These are phyloP conservation scores for Lethrus apterus DNA, from an alignment of 1,140 invertebrate genomes.

Conservation along the genomic window DNA sequence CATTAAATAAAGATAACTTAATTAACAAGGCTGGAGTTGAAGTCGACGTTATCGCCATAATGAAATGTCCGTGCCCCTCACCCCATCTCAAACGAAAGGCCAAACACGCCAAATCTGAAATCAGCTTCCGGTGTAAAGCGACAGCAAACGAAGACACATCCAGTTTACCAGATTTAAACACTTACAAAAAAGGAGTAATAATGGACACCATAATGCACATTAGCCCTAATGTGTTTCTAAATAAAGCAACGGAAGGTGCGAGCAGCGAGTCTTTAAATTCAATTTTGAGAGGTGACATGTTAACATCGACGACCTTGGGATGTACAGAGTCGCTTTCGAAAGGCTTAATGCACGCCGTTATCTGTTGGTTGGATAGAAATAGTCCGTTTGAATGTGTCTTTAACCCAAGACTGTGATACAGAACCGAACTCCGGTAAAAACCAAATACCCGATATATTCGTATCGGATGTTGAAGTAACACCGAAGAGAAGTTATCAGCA, in stretches of 20 bases:
- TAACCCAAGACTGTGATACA: constrained; percentile 9
- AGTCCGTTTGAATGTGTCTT: constrained; percentile 27
- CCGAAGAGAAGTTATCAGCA: no score
- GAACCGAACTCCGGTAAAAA: constrained; percentile 12
- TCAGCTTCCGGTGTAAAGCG: constrained; percentile 29
- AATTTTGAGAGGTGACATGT: constrained; percentile 15
- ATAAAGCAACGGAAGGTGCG: constrained; percentile 15
- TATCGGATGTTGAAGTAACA: constrained; percentile 23
- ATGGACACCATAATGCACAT: constrained; percentile 31
- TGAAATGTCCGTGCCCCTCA: constrained; percentile 35
- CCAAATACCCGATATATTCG: constrained; percentile 24
- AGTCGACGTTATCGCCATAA: constrained; percentile 39
- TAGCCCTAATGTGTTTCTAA: constrained; percentile 31
- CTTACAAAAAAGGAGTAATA: constrained; percentile 22
- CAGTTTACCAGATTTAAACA: constrained; percentile 35
- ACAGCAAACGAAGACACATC: constrained; percentile 26
- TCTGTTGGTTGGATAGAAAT: constrained; percentile 32
- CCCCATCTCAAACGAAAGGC: constrained; percentile 29
- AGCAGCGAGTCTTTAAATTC: constrained; percentile 29
- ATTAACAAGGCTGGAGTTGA: constrained; percentile 40
- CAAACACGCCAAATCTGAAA: constrained; percentile 33
- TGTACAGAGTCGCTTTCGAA: constrained; percentile 32
- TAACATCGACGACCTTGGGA: constrained; percentile 27
- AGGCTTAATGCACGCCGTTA: constrained; percentile 35
- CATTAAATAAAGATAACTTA: constrained; percentile 40